Percentiles rank a stretch among this genome's conserved stretches.
phyloP scores from a whole-genome alignment of 2,113 vertebrate species.

The Stercorarius parasiticus region DNA sequence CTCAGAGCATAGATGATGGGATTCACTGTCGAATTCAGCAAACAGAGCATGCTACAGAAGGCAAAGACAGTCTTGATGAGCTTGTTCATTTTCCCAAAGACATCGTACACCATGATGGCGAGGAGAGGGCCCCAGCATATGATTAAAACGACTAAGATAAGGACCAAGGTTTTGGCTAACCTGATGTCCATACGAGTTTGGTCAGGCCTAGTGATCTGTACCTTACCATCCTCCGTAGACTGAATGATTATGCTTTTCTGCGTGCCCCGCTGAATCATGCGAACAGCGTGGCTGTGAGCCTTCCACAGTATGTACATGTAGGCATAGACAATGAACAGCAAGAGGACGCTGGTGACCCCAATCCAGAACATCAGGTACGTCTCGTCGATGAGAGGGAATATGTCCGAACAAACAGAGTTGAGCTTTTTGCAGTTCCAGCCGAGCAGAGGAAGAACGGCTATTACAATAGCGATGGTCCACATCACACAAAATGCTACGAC shows the following conservation, averaged over 20 bases:
- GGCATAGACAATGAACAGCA: slow-evolving; percentile 97
- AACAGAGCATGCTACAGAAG: slow-evolving; percentile 97
- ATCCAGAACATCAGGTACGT: slow-evolving; percentile 99
- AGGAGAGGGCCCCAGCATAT: slow-evolving; percentile 98
- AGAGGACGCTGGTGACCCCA: slow-evolving; percentile 90
- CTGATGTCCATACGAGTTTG: slow-evolving; percentile 98
- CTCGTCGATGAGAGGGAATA: slow-evolving; percentile 96
- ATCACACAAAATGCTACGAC: slow-evolving; percentile 97
- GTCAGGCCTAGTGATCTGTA: slow-evolving; percentile 91
- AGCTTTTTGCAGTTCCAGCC: slow-evolving; percentile 99
- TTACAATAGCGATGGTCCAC: slow-evolving; percentile 96
- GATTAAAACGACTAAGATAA: slow-evolving; percentile 95
- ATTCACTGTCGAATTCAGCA: slow-evolving; percentile 98
- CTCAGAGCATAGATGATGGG: slow-evolving; percentile 98
- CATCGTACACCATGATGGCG: slow-evolving; percentile 99
- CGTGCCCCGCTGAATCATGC: slow-evolving; percentile 94
- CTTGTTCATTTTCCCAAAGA: slow-evolving; percentile 98
- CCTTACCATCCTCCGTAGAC: slow-evolving; percentile 92
- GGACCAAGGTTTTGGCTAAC: slow-evolving; percentile 96
- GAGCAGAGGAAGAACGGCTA: slow-evolving; percentile 93
- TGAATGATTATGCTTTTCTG: slow-evolving; percentile 97
- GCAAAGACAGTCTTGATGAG: slow-evolving; percentile 97
- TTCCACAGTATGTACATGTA: slow-evolving; percentile 99
- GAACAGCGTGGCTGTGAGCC: slow-evolving; percentile 93
- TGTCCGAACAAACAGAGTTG: slow-evolving; percentile 93